These are phyloP conservation scores for Sarcophaga variegata DNA, from an alignment of 2,888 invertebrate species.

Conservation along the genomic window DNA sequence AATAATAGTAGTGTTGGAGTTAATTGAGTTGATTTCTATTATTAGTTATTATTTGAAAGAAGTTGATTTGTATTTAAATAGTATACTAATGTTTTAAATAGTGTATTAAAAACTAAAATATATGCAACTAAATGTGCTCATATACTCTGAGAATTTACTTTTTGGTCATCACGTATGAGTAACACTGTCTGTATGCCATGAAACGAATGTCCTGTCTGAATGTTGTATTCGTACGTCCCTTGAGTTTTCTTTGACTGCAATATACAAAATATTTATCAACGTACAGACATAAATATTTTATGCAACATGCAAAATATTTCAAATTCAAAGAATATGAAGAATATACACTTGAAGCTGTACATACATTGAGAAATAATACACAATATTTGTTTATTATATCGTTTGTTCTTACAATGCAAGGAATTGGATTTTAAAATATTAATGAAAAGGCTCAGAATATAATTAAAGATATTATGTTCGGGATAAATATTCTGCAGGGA, in stretches of 20 bases:
- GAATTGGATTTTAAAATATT: neutral
- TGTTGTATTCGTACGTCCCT: neutral
- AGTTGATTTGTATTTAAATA: no score
- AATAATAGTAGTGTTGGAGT: no score
- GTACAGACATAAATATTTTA: neutral
- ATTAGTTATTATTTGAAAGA: no score
- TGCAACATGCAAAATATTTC: neutral
- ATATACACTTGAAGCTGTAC: neutral
- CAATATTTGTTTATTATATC: neutral
- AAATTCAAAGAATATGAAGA: neutral
- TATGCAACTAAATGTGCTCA: no score
- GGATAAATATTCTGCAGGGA: no score
- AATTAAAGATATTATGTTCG: no score
- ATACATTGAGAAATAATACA: neutral
- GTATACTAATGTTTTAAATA: no score
- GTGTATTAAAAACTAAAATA: no score
- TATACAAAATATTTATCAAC: conserved; percentile 4
- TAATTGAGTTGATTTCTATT: no score
- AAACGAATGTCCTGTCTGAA: neutral
- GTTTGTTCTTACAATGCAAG: neutral
- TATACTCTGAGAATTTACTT: neutral
- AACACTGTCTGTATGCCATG: conserved; percentile 20
- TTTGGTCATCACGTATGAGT: neutral
- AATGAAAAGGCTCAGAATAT: no score
- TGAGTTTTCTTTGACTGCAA: conserved; percentile 21